Percentiles rank a stretch among this genome's conserved stretches.
phyloP scores from a whole-genome alignment of 2,888 invertebrate genomes.

The Troides oblongomaculatus region DNA sequence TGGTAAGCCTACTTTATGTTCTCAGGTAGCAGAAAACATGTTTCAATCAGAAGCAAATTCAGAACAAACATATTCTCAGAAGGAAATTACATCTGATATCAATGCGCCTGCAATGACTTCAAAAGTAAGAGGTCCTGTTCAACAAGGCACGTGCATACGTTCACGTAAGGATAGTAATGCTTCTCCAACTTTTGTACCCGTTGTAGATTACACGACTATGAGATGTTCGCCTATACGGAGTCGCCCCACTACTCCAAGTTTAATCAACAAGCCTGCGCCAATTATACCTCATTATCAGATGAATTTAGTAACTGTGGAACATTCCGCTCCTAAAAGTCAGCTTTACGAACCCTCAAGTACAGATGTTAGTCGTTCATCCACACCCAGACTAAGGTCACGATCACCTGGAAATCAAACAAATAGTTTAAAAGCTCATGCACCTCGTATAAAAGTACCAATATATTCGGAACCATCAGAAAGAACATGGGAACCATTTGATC shows the following conservation, averaged over 20 bases:
- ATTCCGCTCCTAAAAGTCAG: conserved; percentile 79
- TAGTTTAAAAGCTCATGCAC: conserved; percentile 83
- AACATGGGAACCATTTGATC: conserved; percentile 42
- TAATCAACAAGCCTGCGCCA: conserved; percentile 87
- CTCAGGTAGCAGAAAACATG: conserved; percentile 79
- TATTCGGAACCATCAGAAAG: conserved; percentile 62
- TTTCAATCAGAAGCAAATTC: conserved; percentile 61
- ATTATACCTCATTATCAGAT: conserved; percentile 89
- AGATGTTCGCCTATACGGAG: conserved; percentile 77
- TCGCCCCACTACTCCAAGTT: conserved; percentile 84
- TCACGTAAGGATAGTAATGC: conserved; percentile 74
- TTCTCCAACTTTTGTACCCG: conserved; percentile 83
- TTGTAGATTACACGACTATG: conserved; percentile 77
- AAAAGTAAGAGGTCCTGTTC: conserved; percentile 44
- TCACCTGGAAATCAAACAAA: conserved; percentile 87
- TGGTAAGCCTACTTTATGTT: conserved; percentile 70
- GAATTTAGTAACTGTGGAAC: conserved; percentile 85
- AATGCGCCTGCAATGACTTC: conserved; percentile 58
- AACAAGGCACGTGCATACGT: conserved; percentile 55
- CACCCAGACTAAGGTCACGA: conserved; percentile 81
- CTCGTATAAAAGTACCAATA: conserved; percentile 78
- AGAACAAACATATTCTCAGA: conserved; percentile 79
- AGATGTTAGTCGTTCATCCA: conserved; percentile 82
- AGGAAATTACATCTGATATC: conserved; percentile 79
- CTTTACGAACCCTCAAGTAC: conserved; percentile 82